Conservation (phyloP, 23 tunicate species). For the Trididemnum nubilum region DNA sequence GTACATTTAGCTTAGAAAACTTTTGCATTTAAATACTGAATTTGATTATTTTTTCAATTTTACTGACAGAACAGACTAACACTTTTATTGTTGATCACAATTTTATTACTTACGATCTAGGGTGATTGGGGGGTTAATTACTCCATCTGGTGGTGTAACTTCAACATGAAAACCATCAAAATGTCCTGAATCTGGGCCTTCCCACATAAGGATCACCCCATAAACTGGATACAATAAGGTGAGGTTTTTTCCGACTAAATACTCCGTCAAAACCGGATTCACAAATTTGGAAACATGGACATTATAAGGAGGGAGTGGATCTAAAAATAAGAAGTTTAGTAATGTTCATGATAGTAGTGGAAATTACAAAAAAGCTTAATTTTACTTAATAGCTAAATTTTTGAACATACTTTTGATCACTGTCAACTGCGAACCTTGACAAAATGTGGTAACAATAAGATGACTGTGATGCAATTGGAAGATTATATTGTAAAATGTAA, state of each 20-base stretch:
- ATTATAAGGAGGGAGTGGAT: constrained; percentile 56
- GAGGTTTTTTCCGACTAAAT: constrained; percentile 28
- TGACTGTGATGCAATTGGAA: too few species aligned
- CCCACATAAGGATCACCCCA: constrained; percentile 78
- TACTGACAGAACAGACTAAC: too few species aligned
- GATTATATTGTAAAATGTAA: too few species aligned
- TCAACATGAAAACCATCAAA: constrained; percentile 56
- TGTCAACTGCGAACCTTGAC: background rate
- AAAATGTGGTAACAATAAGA: too few species aligned
- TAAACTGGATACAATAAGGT: constrained; percentile 79
- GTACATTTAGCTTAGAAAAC: too few species aligned
- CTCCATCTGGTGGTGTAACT: constrained; percentile 74
- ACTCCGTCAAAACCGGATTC: constrained; percentile 56
- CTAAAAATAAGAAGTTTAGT: constrained; percentile 11
- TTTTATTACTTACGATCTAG: constrained; percentile 29
- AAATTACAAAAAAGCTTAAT: background rate
- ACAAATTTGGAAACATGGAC: constrained; percentile 63
- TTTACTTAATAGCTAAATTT: background rate
- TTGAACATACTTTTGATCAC: background rate
- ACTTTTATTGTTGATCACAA: too few species aligned
- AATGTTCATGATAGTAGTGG: background rate
- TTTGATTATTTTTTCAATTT: too few species aligned
- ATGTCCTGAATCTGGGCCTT: constrained; percentile 52
- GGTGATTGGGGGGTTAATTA: constrained; percentile 49
- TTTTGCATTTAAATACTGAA: too few species aligned